Conservation (phyloP, 2,113 vertebrate genomes). For the Setophaga petechia region DNA sequence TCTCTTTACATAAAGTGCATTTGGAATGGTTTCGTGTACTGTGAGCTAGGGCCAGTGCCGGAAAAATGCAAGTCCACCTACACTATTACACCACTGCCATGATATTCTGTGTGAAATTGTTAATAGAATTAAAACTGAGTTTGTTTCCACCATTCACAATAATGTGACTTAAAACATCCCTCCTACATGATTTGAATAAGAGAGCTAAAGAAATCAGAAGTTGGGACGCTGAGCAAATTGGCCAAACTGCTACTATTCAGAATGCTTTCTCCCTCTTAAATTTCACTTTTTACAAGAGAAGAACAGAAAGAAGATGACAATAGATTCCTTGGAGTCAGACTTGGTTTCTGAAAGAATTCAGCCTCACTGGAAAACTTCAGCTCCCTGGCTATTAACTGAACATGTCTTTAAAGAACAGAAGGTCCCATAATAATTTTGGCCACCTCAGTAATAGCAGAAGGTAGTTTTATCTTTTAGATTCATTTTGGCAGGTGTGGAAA, state of each 20-base stretch:
- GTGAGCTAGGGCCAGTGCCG: background rate
- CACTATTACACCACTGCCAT: background rate
- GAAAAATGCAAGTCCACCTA: background rate
- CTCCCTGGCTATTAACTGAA: slow-evolving; percentile 1
- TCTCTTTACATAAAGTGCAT: background rate
- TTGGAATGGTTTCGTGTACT: background rate
- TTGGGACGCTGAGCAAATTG: background rate
- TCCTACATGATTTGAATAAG: background rate
- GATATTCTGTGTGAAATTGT: background rate
- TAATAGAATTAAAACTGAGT: background rate
- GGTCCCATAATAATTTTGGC: background rate
- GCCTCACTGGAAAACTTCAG: background rate
- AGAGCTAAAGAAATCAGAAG: background rate
- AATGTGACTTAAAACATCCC: background rate
- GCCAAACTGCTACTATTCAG: background rate
- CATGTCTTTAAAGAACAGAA: background rate
- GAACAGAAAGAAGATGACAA: slow-evolving; percentile 21
- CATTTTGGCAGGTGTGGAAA: background rate
- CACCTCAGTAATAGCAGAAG: background rate
- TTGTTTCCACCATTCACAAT: background rate
- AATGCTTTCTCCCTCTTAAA: background rate
- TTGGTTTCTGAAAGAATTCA: slow-evolving; percentile 29
- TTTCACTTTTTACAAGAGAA: background rate
- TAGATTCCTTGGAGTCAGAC: slow-evolving; percentile 21
- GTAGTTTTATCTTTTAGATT: slow-evolving; percentile 3